Evolutionary conservation across 1,140 invertebrate genomes (phyloP), one percentile per base, ranked within the genome.

Genomic region (Drosophila tristis): DNA sequence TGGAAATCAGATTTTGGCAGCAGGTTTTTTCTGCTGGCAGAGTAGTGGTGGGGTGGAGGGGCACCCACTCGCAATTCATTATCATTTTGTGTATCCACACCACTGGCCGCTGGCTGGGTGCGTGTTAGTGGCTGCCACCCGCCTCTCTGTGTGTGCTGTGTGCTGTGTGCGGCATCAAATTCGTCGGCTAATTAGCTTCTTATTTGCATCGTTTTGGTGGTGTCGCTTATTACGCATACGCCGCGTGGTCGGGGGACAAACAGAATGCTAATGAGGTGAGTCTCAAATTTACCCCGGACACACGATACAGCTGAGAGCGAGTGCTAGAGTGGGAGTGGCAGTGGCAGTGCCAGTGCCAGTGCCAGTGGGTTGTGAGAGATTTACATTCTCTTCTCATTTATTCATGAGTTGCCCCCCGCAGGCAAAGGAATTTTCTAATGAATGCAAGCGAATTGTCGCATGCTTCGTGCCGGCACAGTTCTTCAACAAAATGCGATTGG

Each of bases 181-280:
- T 74, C 71, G 65, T 71, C 31, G 71, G 20, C 72, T 74, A 74
- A 74, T 74, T 74, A 74, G 54, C 68, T 53, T 62, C 68, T 62
- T 73, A 73, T 73, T 73, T 73, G 70, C 71, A 56, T 49, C 51
- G 39, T 62, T 50, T 56, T 74, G 8, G 48, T 67, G 63, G 20
- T n/a, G 47, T 25, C 45, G 58, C 60, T 53, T 74, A 64, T 74
- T 74, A 74, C 70, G 71, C 49, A 72, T 61, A 72, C 67, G 68
- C 56, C 25, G 20, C 49, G 49, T 72, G 39, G 44, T 29, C 31
- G n/a, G 15, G 39, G 7, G 1, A 25, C 71, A 74, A 68, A 70
- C 71, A 65, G 47, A 65, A 73, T 74, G 60, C 61, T 74, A 74
- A 74, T 74, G 72, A 74, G 70, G 29, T 31, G 71, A 58, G 60